Percentiles rank a stretch among this genome's conserved stretches.
phyloP scores from a whole-genome alignment of 1,140 invertebrate species.

The Drosophila cardini region DNA sequence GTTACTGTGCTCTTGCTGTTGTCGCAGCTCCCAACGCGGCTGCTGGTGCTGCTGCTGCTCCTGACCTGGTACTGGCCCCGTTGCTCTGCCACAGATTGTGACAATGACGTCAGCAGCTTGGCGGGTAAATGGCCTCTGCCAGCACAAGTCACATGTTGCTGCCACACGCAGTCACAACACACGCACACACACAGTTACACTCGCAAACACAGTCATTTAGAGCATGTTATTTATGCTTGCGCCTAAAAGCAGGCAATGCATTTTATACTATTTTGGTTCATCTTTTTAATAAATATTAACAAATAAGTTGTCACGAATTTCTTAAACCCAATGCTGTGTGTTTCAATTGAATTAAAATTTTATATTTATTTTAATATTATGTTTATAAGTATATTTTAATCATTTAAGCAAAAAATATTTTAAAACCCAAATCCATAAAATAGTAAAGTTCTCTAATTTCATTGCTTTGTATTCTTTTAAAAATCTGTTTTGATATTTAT shows the following conservation, averaged over 20 bases:
- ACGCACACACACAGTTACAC: slow-evolving; percentile 13
- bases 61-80: slow-evolving; percentile 38
- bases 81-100: slow-evolving; percentile 25
- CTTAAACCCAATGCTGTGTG: too few species aligned
- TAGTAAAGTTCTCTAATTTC: too few species aligned
- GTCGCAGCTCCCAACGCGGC: neutral
- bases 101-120: slow-evolving; percentile 75
- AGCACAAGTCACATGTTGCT: slow-evolving; percentile 74
- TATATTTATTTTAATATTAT: too few species aligned
- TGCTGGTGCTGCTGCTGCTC: slow-evolving; percentile 16
- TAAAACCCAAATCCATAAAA: too few species aligned
- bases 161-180: slow-evolving; percentile 41
- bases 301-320: too few species aligned
- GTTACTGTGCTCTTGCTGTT: slow-evolving; percentile 55
- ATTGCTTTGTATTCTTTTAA: too few species aligned
- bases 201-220: neutral
- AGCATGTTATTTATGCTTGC: slow-evolving; percentile 14
- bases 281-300: too few species aligned
- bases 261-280: slow-evolving; percentile 1
- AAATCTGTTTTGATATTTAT: too few species aligned
- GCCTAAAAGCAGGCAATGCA: slow-evolving; percentile 61
- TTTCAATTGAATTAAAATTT: too few species aligned
- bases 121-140: slow-evolving; percentile 81
- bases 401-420: too few species aligned
- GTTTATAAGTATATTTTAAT: too few species aligned